Percentiles rank a stretch among this genome's conserved stretches.
phyloP scores from a whole-genome alignment of 2,113 vertebrate genomes.

The Illadopsis cleaveri region DNA sequence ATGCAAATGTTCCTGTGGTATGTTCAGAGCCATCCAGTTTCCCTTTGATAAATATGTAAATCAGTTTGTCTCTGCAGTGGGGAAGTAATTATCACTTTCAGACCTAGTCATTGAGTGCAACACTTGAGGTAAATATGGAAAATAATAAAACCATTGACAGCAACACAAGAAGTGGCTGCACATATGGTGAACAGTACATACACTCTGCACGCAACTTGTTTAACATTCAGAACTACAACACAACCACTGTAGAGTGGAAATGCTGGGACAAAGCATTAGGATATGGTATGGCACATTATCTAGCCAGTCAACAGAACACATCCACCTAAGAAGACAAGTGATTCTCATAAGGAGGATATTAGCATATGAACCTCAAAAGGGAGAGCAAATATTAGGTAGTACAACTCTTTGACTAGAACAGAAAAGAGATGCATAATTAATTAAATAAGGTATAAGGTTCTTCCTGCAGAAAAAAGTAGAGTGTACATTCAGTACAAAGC shows the following conservation, averaged over 20 bases:
- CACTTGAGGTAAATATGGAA: slow-evolving; percentile 43
- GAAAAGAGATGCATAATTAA: background rate
- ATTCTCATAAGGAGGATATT: background rate
- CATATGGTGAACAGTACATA: slow-evolving; percentile 42
- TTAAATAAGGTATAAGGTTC: background rate
- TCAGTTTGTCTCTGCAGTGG: slow-evolving; percentile 24
- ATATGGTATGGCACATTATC: background rate
- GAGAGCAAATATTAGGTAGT: background rate
- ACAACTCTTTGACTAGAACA: background rate
- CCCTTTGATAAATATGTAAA: slow-evolving; percentile 61
- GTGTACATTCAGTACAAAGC: background rate
- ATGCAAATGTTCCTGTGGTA: slow-evolving; percentile 34
- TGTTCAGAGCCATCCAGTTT: slow-evolving; percentile 30
- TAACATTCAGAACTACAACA: slow-evolving; percentile 27
- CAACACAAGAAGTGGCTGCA: slow-evolving; percentile 9
- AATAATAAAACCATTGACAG: slow-evolving; percentile 58
- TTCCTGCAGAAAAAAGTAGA: background rate
- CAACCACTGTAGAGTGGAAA: background rate
- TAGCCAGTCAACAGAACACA: background rate
- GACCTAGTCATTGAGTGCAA: slow-evolving; percentile 33
- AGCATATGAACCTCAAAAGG: background rate
- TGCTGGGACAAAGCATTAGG: background rate
- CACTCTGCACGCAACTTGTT: background rate
- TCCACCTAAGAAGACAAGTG: background rate
- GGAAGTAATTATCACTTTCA: slow-evolving; percentile 64